Conservation (phyloP, 2,888 invertebrate genomes). For the Callyntrura sp. region DNA sequence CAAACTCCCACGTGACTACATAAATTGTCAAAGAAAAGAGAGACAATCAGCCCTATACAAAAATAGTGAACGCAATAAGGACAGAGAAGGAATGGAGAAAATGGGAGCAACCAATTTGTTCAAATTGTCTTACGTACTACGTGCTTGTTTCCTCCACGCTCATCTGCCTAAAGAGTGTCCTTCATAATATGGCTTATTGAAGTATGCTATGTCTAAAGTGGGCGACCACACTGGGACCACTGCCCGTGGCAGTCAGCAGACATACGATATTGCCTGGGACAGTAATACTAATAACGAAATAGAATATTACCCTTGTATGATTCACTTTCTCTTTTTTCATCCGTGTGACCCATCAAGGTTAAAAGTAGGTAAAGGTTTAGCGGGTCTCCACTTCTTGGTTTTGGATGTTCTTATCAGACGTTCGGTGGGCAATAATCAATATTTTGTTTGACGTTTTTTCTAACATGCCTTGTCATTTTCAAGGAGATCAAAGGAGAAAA, state of each 20-base stretch:
- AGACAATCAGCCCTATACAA: not conserved
- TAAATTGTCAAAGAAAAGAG: not conserved
- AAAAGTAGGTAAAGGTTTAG: not conserved
- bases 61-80: not conserved
- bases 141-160: too few relatives aligned
- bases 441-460: not conserved
- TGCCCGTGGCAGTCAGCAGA: not conserved
- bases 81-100: not conserved
- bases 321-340: not conserved
- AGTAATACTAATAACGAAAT: not conserved
- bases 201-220: too few relatives aligned
- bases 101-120: not conserved
- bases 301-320: not conserved
- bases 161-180: not conserved
- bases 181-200: too few relatives aligned
- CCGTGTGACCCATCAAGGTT: not conserved
- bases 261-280: too few relatives aligned
- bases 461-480: not conserved
- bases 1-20: not conserved
- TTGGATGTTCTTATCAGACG: not conserved
- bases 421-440: not conserved
- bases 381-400: not conserved
- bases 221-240: not conserved
- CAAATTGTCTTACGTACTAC: too few relatives aligned
- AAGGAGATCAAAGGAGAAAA: not conserved